Conservation (phyloP, 2,113 vertebrate genomes). For the Eublepharis macularius region DNA sequence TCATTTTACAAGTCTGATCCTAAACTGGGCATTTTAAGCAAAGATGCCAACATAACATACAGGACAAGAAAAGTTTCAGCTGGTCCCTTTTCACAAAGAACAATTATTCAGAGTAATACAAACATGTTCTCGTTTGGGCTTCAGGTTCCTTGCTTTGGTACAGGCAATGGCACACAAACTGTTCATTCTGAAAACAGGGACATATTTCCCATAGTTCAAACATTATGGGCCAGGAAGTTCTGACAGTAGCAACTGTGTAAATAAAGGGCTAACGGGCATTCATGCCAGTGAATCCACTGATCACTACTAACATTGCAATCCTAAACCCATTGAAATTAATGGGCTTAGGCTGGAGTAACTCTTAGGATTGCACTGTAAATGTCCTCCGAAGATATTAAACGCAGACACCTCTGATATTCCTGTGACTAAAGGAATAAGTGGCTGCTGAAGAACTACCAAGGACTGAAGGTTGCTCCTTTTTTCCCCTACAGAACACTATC, state of each 20-base stretch:
- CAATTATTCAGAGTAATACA: neutral
- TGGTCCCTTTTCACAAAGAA: neutral
- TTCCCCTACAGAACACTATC: neutral
- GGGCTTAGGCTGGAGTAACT: no score
- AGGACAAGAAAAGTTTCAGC: neutral
- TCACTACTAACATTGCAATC: no score
- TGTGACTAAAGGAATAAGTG: neutral
- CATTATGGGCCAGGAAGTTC: neutral
- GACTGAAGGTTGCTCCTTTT: neutral
- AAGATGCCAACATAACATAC: neutral
- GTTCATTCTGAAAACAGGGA: neutral
- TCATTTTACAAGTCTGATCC: neutral
- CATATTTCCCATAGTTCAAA: neutral
- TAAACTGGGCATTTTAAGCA: neutral
- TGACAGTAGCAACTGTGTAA: neutral
- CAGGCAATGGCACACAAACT: neutral
- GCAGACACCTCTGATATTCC: neutral
- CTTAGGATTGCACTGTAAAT: no score
- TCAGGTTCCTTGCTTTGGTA: neutral
- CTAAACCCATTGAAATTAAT: no score
- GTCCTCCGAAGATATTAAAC: neutral
- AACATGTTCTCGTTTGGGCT: neutral
- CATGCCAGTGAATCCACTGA: neutral
- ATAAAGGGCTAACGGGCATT: neutral
- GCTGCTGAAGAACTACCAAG: neutral